phyloP scores from a whole-genome alignment of 2,113 vertebrate genomes.

The Halcyon malimbica region DNA sequence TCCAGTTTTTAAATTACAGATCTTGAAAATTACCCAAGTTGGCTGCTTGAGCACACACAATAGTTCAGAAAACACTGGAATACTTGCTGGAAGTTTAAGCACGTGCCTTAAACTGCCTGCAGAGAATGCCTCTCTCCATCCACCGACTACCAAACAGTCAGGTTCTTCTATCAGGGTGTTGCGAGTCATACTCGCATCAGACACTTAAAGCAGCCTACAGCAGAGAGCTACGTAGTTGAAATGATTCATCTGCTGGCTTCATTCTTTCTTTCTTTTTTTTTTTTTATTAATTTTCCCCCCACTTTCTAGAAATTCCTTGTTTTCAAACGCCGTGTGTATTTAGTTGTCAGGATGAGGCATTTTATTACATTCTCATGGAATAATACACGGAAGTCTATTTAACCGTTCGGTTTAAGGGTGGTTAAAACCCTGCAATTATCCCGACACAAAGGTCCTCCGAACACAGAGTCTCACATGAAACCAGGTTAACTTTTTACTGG shows the following conservation, averaged over 20 bases:
- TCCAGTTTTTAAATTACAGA: background rate
- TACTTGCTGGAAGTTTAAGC: background rate
- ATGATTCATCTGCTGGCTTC: background rate
- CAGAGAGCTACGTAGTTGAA: background rate
- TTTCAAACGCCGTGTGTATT: background rate
- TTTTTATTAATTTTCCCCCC: background rate
- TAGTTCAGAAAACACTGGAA: background rate
- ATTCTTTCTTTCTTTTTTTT: background rate
- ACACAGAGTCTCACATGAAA: background rate
- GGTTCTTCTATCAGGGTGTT: background rate
- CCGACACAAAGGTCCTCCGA: background rate
- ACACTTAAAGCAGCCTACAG: background rate
- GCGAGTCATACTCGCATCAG: background rate
- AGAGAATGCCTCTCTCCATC: background rate
- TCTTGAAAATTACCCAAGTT: background rate
- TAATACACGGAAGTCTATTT: fast-evolving
- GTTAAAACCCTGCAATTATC: background rate
- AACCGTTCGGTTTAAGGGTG: background rate
- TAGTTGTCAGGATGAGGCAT: too few relatives aligned
- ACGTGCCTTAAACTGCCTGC: background rate
- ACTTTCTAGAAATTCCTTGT: background rate
- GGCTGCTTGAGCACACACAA: background rate
- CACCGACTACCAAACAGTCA: background rate
- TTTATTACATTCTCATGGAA: background rate
- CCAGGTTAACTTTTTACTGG: background rate